phyloP scores from a whole-genome alignment of 2,113 vertebrate species.

The Harpagus bidentatus region DNA sequence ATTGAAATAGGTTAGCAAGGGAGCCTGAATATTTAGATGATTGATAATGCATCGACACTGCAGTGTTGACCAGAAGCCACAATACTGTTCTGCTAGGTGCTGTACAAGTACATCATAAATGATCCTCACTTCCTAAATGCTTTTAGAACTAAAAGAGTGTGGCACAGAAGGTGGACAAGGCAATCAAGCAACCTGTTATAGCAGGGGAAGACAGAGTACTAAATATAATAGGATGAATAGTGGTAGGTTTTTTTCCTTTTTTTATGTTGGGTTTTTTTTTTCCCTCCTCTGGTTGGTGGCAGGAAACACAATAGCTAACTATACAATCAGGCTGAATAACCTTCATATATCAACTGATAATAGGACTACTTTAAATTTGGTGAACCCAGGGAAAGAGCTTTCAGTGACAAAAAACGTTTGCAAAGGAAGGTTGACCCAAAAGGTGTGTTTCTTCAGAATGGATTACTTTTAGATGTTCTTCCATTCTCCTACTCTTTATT shows the following conservation, averaged over 20 bases:
- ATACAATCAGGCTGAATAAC: background rate
- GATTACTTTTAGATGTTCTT: background rate
- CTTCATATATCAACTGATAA: background rate
- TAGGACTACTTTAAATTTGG: background rate
- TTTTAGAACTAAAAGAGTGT: background rate
- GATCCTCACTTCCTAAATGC: background rate
- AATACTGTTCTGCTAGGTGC: background rate
- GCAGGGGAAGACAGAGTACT: background rate
- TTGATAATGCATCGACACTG: background rate
- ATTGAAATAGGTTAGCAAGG: background rate
- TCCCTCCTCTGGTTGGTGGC: background rate
- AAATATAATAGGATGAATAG: background rate
- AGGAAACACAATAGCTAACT: background rate
- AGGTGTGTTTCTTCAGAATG: background rate
- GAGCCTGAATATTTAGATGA: background rate
- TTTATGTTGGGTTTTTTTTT: background rate
- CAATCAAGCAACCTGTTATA: constrained; percentile 13
- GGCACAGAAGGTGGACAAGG: background rate
- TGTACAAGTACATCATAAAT: background rate
- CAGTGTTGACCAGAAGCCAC: background rate
- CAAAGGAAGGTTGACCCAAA: background rate
- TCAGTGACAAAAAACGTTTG: background rate
- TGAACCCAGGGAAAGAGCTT: background rate
- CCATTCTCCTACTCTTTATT: background rate
- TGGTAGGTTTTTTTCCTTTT: background rate